Base-by-base conservation (phyloP, 1,140 invertebrate species). In the Atta texana region DNA sequence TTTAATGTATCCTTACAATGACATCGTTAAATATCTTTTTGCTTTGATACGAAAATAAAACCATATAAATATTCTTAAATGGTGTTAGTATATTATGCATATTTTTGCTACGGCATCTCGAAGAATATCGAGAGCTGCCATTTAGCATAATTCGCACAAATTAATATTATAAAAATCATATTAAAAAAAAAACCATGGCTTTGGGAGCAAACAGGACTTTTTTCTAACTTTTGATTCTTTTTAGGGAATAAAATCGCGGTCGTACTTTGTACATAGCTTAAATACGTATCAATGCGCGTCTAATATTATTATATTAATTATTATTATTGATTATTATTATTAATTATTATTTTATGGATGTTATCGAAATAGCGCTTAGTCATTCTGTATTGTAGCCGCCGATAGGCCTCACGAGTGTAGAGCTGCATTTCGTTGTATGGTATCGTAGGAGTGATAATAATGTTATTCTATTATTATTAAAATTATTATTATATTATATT, bases 211-310 rank as follows among this genome's bases (percentile, higher is more conserved):
- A 66, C 44, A 53, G 71, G 18, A 59, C 34, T 57, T 76, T 49
- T 69, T 78, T 57, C 31, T 66, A 66, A 44, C 16, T 49, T 39
- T 76, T 55, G 10, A 53, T 66, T 66, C 34, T 10, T 39, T 16
- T 64, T 53, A 34, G 39, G 77, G 89, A 88, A 92, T 89, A 91
- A 94, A 92, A 94, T 92, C 93, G 93, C 92, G 93, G 92, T 94
- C 93, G 93, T 92, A 92, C 94, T 94, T 95, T 95, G 94, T 95
- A 95, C 61, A 95, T 95, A 95, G 93, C 94, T 94, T 91, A 90
- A 61, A 63, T 49, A 91, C 89, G 88, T 92, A 91, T 91, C 90
- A 92, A 90, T 91, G 88, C 92, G 92, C 92, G 92, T 94, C 59
- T 93, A 93, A 93, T 92, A 95, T 94, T 93, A 94, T 94, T 94